Evolutionary conservation across 53 echinoderm and acorn worm genomes (phyloP).

Genomic region (Temnopleurus reevesii): DNA sequence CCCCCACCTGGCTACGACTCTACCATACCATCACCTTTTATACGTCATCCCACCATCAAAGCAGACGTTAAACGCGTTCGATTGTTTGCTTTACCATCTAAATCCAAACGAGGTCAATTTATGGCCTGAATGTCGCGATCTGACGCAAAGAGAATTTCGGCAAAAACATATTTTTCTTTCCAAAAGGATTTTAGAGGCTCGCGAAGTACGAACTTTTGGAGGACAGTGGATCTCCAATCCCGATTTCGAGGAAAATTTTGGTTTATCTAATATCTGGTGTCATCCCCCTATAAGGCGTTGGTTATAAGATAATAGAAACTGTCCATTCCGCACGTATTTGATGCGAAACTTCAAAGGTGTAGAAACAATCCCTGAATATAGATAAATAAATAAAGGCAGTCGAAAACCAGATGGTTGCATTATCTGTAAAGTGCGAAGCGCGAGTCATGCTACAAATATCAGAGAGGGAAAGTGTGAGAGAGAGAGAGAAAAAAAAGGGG

Average conservation of each 20-base stretch:
- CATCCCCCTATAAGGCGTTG: neutral
- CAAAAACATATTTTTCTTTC: neutral
- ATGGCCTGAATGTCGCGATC: neutral
- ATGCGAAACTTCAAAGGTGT: neutral
- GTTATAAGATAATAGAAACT: neutral
- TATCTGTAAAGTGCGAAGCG: too few relatives aligned
- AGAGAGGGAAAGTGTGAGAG: too few relatives aligned
- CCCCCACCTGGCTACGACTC: too few relatives aligned
- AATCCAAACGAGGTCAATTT: neutral
- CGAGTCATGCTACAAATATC: too few relatives aligned
- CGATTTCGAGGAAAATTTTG: neutral
- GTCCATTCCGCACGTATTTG: neutral
- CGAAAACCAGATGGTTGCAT: neutral
- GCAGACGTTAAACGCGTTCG: neutral
- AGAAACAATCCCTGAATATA: neutral
- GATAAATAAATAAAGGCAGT: too few relatives aligned
- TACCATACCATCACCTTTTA: neutral
- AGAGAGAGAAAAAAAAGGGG: too few relatives aligned
- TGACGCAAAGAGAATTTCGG: neutral
- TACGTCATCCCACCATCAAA: neutral
- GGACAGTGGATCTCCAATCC: neutral
- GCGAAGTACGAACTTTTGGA: neutral
- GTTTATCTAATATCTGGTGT: neutral
- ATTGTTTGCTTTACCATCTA: constrained; percentile 7
- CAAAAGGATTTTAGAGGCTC: neutral